Percentiles rank a stretch among this genome's conserved stretches.
Evolutionary conservation across 2,797 vertebrate species (phyloP).

Genomic region (Squalus acanthias): DNA sequence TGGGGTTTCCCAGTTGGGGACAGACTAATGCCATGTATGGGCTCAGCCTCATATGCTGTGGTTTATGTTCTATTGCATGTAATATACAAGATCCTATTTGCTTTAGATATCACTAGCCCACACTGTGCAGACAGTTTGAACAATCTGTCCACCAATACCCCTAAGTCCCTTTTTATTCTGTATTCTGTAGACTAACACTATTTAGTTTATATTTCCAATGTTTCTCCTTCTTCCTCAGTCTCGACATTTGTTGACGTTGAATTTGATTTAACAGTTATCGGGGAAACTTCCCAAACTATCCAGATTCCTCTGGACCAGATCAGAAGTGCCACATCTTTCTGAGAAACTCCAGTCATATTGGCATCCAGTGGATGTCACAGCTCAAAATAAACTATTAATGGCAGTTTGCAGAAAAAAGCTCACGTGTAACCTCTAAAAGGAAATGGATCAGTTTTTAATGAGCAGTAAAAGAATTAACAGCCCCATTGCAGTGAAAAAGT

Average conservation of each 20-base stretch:
- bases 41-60: too few relatives aligned
- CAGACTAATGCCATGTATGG: too few relatives aligned
- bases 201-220: neutral
- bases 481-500: neutral
- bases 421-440: neutral
- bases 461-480: neutral
- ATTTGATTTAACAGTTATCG: neutral
- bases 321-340: neutral
- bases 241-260: neutral
- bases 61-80: too few relatives aligned
- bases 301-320: neutral
- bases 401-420: neutral
- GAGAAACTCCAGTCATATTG: neutral
- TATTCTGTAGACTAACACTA: neutral
- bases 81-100: too few relatives aligned
- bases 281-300: neutral
- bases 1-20: too few relatives aligned
- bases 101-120: too few relatives aligned
- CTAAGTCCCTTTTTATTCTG: neutral
- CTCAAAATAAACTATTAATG: neutral
- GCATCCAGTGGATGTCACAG: neutral
- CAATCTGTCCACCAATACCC: neutral
- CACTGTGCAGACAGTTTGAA: too few relatives aligned
- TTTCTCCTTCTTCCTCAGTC: neutral
- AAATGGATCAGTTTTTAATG: neutral